Evolutionary conservation across 2,797 vertebrate genomes (phyloP).

Genomic region (Bucorvus abyssinicus): DNA sequence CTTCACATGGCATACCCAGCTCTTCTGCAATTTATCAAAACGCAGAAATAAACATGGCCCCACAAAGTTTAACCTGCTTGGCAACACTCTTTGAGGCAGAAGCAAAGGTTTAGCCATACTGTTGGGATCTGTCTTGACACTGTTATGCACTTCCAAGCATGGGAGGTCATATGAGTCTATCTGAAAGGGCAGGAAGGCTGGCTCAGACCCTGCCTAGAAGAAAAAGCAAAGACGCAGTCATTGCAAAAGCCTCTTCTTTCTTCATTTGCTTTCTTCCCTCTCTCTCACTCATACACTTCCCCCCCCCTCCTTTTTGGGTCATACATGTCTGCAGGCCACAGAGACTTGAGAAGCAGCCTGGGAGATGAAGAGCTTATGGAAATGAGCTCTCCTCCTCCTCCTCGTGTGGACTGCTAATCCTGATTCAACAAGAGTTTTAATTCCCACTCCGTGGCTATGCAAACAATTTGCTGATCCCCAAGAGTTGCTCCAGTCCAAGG

Average conservation of each 20-base stretch:
- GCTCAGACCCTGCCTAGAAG: background rate
- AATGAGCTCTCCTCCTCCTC: slow-evolving; percentile 36
- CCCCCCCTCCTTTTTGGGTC: background rate
- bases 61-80: background rate
- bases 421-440: slow-evolving; percentile 57
- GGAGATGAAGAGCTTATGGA: slow-evolving; percentile 33
- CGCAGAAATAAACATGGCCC: background rate
- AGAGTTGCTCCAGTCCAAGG: slow-evolving; percentile 26
- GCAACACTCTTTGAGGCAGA: background rate
- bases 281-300: background rate
- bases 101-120: background rate
- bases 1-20: background rate
- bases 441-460: slow-evolving; percentile 49
- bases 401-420: slow-evolving; percentile 31
- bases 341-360: slow-evolving; percentile 31
- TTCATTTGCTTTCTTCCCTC: background rate
- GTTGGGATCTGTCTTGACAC: background rate
- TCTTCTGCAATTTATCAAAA: background rate
- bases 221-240: background rate
- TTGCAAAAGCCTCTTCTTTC: background rate
- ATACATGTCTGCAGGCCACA: background rate
- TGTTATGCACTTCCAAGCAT: background rate
- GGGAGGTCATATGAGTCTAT: background rate
- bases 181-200: background rate
- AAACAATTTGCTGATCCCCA: slow-evolving; percentile 61